Conservation (phyloP, 2,797 vertebrate genomes). For the Molossus alvarezi region DNA sequence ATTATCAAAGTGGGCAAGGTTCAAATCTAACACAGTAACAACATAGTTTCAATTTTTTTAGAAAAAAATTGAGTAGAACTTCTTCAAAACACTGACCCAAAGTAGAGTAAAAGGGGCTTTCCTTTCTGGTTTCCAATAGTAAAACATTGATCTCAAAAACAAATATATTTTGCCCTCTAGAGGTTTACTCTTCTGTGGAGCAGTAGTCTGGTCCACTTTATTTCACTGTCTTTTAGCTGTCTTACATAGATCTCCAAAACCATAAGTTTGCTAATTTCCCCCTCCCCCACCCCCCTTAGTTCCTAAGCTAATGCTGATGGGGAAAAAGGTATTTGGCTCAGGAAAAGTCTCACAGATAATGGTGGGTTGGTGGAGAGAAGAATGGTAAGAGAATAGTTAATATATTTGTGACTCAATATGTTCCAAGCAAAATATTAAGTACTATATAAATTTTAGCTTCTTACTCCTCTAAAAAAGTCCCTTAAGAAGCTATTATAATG, state of each 20-base stretch:
- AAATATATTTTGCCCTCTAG: neutral
- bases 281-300: neutral
- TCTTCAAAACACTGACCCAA: neutral
- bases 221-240: neutral
- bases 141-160: neutral
- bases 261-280: neutral
- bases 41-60: neutral
- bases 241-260: neutral
- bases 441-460: neutral
- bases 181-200: neutral
- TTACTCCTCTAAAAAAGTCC: neutral
- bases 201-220: neutral
- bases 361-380: neutral
- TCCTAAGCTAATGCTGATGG: neutral
- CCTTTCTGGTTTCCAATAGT: neutral
- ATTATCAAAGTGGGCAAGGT: neutral
- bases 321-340: neutral
- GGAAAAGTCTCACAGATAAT: neutral
- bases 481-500: neutral
- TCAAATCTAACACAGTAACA: neutral
- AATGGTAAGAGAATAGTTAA: neutral
- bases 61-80: neutral
- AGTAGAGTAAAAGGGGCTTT: neutral
- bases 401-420: neutral
- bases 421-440: slow-evolving; percentile 42